Base-by-base conservation (phyloP, 2,113 vertebrate genomes). In the Antigone vipio region DNA sequence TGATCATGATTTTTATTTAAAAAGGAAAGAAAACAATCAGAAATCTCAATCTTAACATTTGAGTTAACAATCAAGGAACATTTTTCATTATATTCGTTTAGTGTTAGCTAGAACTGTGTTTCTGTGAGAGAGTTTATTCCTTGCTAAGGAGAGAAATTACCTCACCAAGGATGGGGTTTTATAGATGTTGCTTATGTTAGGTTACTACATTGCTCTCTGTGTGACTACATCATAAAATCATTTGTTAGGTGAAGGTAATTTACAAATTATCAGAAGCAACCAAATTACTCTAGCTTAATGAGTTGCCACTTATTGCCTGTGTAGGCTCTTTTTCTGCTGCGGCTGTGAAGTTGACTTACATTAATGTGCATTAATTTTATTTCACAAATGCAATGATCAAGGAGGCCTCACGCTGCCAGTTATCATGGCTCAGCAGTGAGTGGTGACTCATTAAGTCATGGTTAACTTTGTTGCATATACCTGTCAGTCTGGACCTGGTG, bases 281-380 rank as follows among this genome's bases (percentile, higher is more conserved):
- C 60, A 94, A 95, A 96, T 95, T 95, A 82, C 84, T 89, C 44
- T 49, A 75, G 68, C 84, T 95, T 91, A 95, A 97, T 93, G 84
- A 95, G 47, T 96, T 95, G 84, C 88, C 72, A 82, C 55, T 92
- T 97, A 94, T 9, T 96, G 94, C 94, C 74, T 87, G 73, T 89
- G 89, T 89, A 96, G 87, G 91, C 91, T 96, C 35, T 94, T 96
- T 88, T 95, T 92, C 64, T 96, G 87, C 91, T 95, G 91, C 0
- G 17, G 32, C 87, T 85, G 44, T 94, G 84, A 93, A 78, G 80
- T 30, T 96, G 60, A 56, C 77, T 95, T 79, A 79, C 62, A 50
- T 89, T 92, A 93, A 64, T 29, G 87, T 87, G 58, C 53, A 69
- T 83, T 85, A 79, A 88, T 87, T 94, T 92, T 95, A 81, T 87